These are phyloP conservation scores for Melikaiella ostensackeni DNA, from an alignment of 2,888 invertebrate species.

Conservation along the genomic window DNA sequence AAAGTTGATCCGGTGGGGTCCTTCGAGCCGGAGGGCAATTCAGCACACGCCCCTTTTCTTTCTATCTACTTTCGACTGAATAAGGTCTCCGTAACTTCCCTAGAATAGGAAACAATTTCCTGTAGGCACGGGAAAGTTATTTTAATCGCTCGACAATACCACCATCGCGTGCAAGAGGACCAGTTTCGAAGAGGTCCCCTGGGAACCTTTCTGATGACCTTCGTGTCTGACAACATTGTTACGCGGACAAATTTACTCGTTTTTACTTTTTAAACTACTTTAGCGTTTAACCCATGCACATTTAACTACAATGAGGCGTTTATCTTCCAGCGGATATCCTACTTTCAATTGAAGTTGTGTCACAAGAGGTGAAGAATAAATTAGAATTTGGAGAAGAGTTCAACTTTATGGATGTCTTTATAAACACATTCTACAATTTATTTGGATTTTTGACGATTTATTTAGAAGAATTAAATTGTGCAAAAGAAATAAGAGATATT, in stretches of 20 bases:
- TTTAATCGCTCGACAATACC: constrained; percentile 60
- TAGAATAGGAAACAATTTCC: constrained; percentile 60
- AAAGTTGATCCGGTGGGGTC: constrained; percentile 42
- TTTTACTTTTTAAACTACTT: background rate
- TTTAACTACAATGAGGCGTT: background rate
- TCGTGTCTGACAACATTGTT: constrained; percentile 56
- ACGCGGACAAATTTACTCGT: constrained; percentile 50
- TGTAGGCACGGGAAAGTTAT: constrained; percentile 64
- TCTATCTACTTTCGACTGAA: constrained; percentile 47
- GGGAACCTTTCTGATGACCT: constrained; percentile 55
- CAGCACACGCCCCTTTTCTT: constrained; percentile 54
- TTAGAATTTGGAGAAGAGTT: too few relatives aligned
- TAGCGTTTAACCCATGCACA: background rate
- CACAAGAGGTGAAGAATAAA: background rate
- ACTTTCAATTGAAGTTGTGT: background rate
- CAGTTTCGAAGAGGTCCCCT: constrained; percentile 54
- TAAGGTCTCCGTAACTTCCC: constrained; percentile 48
- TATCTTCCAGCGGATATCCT: background rate
- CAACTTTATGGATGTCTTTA: too few relatives aligned
- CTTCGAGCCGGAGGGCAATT: constrained; percentile 48
- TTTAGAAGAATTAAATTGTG: too few relatives aligned
- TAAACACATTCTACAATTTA: too few relatives aligned
- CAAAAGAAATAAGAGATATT: background rate
- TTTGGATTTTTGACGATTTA: too few relatives aligned
- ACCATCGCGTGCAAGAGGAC: constrained; percentile 53